Conservation (phyloP, 2,113 vertebrate genomes). For the Centropus unirufus region DNA sequence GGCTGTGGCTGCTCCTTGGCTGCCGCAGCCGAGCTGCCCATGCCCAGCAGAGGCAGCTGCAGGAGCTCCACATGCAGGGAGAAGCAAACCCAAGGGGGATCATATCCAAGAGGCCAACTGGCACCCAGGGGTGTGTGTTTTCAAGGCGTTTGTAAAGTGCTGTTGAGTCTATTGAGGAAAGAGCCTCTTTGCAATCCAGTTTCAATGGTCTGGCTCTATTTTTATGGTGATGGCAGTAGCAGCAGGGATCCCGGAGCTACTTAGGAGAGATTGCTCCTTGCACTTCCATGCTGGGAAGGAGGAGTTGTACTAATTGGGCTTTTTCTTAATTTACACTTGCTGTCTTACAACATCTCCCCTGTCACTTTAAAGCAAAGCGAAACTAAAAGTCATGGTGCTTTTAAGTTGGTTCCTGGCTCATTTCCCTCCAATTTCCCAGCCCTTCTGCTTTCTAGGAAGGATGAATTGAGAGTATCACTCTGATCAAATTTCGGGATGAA, state of each 20-base stretch:
- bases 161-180: background rate
- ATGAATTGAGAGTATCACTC: background rate
- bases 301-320: conserved; percentile 56
- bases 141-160: background rate
- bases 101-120: background rate
- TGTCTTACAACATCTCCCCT: conserved; percentile 22
- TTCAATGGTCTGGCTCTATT: background rate
- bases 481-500: background rate
- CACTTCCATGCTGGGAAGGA: conserved; percentile 46
- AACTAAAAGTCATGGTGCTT: conserved; percentile 33
- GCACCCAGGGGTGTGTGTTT: background rate
- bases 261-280: conserved; percentile 38
- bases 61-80: background rate
- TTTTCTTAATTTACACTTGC: conserved; percentile 54
- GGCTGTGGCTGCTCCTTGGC: background rate
- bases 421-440: conserved; percentile 33
- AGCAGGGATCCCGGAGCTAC: conserved; percentile 30
- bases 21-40: background rate
- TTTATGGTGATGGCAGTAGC: conserved; percentile 34
- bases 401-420: conserved; percentile 36
- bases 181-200: background rate
- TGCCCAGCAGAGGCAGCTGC: background rate
- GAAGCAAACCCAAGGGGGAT: background rate
- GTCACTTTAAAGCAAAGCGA: conserved; percentile 33
- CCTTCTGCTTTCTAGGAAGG: conserved; percentile 57